A percentile compares a stretch with the other conserved stretches of the same genome.
Conservation (phyloP, 1,140 invertebrate genomes). For the Tyrophagus putrescentiae region DNA sequence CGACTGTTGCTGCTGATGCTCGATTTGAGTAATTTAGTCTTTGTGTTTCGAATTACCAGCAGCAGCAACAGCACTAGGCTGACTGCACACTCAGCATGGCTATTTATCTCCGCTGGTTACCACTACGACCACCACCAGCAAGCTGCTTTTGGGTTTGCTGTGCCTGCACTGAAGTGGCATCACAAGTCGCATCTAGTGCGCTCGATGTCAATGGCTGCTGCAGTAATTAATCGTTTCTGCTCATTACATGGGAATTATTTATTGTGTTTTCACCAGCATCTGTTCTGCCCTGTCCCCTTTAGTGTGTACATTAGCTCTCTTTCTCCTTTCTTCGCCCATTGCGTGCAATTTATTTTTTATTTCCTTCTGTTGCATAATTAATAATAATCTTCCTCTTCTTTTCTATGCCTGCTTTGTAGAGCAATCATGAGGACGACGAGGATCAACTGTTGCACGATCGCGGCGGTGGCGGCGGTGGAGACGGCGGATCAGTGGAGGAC, state of each 20-base stretch:
- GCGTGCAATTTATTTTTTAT: no score
- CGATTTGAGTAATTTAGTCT: conserved; percentile 7
- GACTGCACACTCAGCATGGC: no score
- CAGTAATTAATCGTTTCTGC: neutral
- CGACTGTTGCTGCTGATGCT: neutral
- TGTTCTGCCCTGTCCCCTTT: neutral
- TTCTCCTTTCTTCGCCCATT: neutral
- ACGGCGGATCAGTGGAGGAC: neutral
- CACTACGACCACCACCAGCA: no score
- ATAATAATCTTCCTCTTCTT: neutral
- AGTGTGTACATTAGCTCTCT: neutral
- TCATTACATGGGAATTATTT: conserved; percentile 1
- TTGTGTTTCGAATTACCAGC: conserved; percentile 13
- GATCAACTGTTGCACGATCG: conserved; percentile 15
- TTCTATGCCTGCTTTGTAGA: conserved; percentile 18
- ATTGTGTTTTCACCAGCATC: neutral
- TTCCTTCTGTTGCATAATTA: neutral
- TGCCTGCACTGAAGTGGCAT: neutral
- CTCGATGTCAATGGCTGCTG: neutral
- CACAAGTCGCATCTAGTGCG: no score
- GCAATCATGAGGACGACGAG: conserved; percentile 25
- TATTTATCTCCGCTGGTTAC: conserved; percentile 6
- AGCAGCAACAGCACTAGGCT: no score
- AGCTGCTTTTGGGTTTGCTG: neutral
- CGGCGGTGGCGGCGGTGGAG: conserved; percentile 1